These are phyloP conservation scores for Cichlasoma orientale DNA, from an alignment of 2,797 vertebrate genomes.

Conservation along the genomic window DNA sequence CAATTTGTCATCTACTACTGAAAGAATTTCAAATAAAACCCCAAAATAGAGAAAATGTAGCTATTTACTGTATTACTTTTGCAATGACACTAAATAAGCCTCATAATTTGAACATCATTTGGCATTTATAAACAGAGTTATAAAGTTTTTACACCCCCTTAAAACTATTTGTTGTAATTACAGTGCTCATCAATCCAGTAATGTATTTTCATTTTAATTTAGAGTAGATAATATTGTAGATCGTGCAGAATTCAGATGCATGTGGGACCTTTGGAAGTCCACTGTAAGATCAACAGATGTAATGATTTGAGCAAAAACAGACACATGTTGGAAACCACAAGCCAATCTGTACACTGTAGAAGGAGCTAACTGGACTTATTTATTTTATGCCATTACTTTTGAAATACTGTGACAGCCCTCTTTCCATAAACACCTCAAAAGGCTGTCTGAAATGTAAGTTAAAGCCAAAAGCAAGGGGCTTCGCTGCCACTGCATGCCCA, in stretches of 20 bases:
- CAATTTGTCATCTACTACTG: not conserved
- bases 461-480: not conserved
- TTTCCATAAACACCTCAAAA: not conserved
- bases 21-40: not conserved
- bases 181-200: not conserved
- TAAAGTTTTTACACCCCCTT: not conserved
- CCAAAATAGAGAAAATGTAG: not conserved
- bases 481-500: not conserved
- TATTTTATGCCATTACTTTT: not conserved
- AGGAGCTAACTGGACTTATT: not conserved
- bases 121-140: not conserved
- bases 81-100: not conserved
- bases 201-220: not conserved
- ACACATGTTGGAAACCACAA: not conserved
- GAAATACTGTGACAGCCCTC: not conserved
- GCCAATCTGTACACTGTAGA: not conserved
- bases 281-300: conserved; percentile 8
- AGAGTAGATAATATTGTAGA: conserved; percentile 12
- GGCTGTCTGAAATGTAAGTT: not conserved
- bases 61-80: conserved; percentile 2
- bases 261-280: not conserved
- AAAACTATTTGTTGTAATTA: conserved; percentile 21
- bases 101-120: not conserved
- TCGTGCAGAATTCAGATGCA: conserved; percentile 12
- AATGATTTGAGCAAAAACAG: not conserved